phyloP scores from a whole-genome alignment of 2,888 invertebrate species.

The Leptinotarsa peninsularis region DNA sequence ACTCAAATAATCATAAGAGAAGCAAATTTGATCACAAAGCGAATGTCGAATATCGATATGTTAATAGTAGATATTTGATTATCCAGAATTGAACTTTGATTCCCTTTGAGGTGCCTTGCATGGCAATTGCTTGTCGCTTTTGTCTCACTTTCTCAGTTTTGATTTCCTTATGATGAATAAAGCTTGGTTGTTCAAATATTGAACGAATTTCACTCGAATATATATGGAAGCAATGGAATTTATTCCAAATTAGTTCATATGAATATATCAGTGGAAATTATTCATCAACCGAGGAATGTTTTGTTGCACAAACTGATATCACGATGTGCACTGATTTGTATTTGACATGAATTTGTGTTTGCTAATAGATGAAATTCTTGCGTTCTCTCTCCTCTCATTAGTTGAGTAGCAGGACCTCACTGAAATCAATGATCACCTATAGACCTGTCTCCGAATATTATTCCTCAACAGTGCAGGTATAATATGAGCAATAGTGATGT shows the following conservation, averaged over 20 bases:
- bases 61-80: constrained; percentile 53
- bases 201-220: neutral
- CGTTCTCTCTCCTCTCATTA: too few species aligned
- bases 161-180: constrained; percentile 30
- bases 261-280: neutral
- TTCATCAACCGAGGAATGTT: too few species aligned
- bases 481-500: too few species aligned
- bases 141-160: constrained; percentile 35
- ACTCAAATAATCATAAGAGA: constrained; percentile 52
- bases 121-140: constrained; percentile 28
- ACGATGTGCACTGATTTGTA: too few species aligned
- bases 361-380: too few species aligned
- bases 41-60: constrained; percentile 49
- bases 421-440: too few species aligned
- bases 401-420: too few species aligned
- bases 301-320: too few species aligned
- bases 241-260: neutral
- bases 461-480: too few species aligned
- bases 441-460: too few species aligned
- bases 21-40: constrained; percentile 52
- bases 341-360: too few species aligned
- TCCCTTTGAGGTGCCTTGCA: constrained; percentile 33
- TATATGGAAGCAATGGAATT: neutral
- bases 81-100: constrained; percentile 45
- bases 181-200: constrained; percentile 30